These are phyloP conservation scores for Cliona cf. orientalis DNA, from an alignment of 37 sponge, comb jelly and placozoan species.

Conservation along the genomic window DNA sequence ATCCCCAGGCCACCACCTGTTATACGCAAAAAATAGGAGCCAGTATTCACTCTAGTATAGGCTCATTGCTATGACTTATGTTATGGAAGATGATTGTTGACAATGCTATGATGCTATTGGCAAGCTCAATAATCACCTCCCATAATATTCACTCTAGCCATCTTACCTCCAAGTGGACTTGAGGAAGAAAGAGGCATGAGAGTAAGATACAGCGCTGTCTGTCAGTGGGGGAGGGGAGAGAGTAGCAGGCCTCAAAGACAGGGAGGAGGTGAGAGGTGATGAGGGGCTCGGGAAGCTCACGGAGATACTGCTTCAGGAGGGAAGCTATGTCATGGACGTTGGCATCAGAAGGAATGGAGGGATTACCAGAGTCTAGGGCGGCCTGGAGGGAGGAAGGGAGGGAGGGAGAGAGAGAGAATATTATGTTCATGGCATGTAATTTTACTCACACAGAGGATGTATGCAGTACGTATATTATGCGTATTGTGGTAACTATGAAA, in stretches of 20 bases:
- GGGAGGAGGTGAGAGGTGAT: slow-evolving; percentile 37
- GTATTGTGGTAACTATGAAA: too few relatives aligned
- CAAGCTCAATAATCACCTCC: too few relatives aligned
- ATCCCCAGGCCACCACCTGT: too few relatives aligned
- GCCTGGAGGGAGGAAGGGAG: slow-evolving; percentile 14
- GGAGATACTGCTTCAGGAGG: slow-evolving; percentile 69
- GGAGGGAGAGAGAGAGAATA: neutral
- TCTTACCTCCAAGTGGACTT: slow-evolving; percentile 23
- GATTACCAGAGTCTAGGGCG: slow-evolving; percentile 14
- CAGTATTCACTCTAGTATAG: too few relatives aligned
- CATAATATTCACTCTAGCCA: too few relatives aligned
- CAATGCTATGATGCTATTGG: too few relatives aligned
- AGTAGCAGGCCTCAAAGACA: slow-evolving; percentile 22
- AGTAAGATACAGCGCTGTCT: neutral
- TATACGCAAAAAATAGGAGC: too few relatives aligned
- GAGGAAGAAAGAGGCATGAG: slow-evolving; percentile 27
- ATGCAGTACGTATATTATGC: too few relatives aligned
- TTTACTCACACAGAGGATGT: neutral
- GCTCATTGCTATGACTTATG: too few relatives aligned
- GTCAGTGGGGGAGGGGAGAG: slow-evolving; percentile 1
- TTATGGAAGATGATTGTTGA: too few relatives aligned
- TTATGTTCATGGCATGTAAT: slow-evolving; percentile 1
- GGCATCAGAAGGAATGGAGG: slow-evolving; percentile 5
- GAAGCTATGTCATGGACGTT: slow-evolving; percentile 64
- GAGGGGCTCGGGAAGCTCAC: slow-evolving; percentile 67